Conservation (phyloP, 2,113 vertebrate species). For the Coptodon bakossiorum region DNA sequence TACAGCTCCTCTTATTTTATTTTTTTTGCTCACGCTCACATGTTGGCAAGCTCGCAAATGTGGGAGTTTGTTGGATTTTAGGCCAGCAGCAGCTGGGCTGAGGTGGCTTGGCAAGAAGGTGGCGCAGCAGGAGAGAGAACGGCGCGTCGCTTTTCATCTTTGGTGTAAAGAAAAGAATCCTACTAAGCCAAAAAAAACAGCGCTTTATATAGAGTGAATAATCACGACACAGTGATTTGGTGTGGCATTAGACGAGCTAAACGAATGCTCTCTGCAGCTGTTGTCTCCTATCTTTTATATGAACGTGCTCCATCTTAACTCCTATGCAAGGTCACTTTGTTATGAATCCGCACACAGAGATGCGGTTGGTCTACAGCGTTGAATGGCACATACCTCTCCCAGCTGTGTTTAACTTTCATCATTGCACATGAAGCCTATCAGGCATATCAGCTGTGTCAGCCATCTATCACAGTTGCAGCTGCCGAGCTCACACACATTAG, state of each 20-base stretch:
- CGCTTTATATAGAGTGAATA: not conserved
- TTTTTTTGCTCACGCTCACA: not conserved
- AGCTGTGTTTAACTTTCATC: slow-evolving; percentile 63
- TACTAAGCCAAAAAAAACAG: slow-evolving; percentile 7
- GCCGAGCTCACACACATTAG: not conserved
- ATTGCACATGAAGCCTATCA: slow-evolving; percentile 31
- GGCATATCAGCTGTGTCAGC: slow-evolving; percentile 47
- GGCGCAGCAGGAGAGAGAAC: not conserved
- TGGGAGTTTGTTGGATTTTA: not conserved
- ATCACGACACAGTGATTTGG: slow-evolving; percentile 20
- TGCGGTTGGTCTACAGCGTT: slow-evolving; percentile 14
- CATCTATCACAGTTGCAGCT: slow-evolving; percentile 36
- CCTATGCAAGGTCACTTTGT: slow-evolving; percentile 18
- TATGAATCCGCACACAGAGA: not conserved
- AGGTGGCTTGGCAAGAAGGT: not conserved
- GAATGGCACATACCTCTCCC: slow-evolving; percentile 27
- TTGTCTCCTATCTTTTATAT: not conserved
- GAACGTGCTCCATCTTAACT: not conserved
- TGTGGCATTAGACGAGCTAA: slow-evolving; percentile 30
- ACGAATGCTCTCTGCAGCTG: slow-evolving; percentile 48
- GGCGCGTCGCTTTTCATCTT: not conserved
- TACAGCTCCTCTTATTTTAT: not conserved
- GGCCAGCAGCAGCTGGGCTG: not conserved
- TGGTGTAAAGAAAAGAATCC: slow-evolving; percentile 5
- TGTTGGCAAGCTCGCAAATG: not conserved